These are phyloP conservation scores for Muscina levida DNA, from an alignment of 2,888 invertebrate species.

Conservation along the genomic window DNA sequence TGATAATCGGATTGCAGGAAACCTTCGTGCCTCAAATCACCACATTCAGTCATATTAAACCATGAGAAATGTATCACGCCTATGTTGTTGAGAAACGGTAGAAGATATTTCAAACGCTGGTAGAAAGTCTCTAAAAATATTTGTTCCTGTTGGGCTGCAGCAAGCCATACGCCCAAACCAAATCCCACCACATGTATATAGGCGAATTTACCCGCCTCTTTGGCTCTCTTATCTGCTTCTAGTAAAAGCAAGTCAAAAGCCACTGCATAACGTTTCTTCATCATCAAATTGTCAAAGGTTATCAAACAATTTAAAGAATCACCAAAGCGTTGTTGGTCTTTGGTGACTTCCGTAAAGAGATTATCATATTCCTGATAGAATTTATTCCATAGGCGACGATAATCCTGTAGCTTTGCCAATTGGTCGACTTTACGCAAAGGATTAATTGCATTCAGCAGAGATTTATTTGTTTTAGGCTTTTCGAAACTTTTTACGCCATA, in stretches of 20 bases:
- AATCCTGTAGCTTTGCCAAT: slow-evolving; percentile 50
- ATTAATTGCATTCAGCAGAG: background rate
- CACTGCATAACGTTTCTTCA: slow-evolving; percentile 80
- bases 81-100: slow-evolving; percentile 81
- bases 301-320: slow-evolving; percentile 63
- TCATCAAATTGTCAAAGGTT: slow-evolving; percentile 76
- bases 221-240: slow-evolving; percentile 83
- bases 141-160: slow-evolving; percentile 83
- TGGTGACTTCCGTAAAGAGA: slow-evolving; percentile 65
- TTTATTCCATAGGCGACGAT: slow-evolving; percentile 70
- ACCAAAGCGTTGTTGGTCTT: slow-evolving; percentile 72
- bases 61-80: slow-evolving; percentile 85
- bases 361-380: slow-evolving; percentile 71
- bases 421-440: slow-evolving; percentile 11
- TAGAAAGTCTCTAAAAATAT: slow-evolving; percentile 84
- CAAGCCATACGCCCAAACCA: slow-evolving; percentile 85
- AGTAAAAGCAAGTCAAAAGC: slow-evolving; percentile 84
- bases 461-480: background rate
- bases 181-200: slow-evolving; percentile 85
- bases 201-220: slow-evolving; percentile 80
- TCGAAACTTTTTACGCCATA: slow-evolving; percentile 70
- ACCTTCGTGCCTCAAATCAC: slow-evolving; percentile 80
- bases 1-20: slow-evolving; percentile 69
- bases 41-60: slow-evolving; percentile 80
- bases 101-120: slow-evolving; percentile 81